phyloP scores from a whole-genome alignment of 2,888 invertebrate species.

The Nematopogon swammerdamellus region DNA sequence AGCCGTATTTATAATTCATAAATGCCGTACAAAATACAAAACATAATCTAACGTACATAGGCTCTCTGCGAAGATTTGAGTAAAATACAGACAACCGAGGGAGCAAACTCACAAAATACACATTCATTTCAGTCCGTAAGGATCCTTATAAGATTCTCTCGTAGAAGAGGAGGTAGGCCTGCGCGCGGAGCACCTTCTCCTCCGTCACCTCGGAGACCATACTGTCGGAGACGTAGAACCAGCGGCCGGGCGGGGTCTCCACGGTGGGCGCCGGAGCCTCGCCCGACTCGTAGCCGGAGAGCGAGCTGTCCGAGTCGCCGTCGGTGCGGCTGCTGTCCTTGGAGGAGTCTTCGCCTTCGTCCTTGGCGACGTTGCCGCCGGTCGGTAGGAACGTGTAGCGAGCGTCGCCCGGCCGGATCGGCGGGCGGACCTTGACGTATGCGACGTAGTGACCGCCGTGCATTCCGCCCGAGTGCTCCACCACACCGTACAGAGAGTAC shows the following conservation, averaged over 20 bases:
- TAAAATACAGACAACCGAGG: too few species aligned
- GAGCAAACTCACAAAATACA: too few species aligned
- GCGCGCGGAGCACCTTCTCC: conserved; percentile 74
- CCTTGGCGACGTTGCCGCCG: conserved; percentile 50
- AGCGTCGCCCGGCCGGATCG: conserved; percentile 59
- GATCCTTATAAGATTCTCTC: conserved; percentile 76
- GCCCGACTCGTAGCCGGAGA: conserved; percentile 54
- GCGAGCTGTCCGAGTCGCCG: conserved; percentile 53
- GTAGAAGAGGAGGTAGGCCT: conserved; percentile 96
- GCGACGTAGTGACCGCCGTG: conserved; percentile 87
- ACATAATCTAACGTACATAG: not conserved
- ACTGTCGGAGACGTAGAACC: conserved; percentile 94
- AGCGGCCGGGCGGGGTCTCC: conserved; percentile 65
- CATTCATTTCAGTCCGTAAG: conserved; percentile 1
- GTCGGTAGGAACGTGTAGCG: conserved; percentile 72
- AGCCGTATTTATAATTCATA: too few species aligned
- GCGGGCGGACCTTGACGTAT: conserved; percentile 83
- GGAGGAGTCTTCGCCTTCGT: conserved; percentile 25
- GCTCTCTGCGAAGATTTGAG: not conserved
- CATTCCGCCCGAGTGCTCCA: conserved; percentile 91
- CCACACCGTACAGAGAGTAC: conserved; percentile 92
- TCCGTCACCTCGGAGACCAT: conserved; percentile 79
- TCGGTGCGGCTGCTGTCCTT: conserved; percentile 30
- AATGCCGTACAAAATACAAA: not conserved
- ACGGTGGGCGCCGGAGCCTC: conserved; percentile 32